phyloP scores from a whole-genome alignment of 2,113 vertebrate species.

The Pelecanus crispus region DNA sequence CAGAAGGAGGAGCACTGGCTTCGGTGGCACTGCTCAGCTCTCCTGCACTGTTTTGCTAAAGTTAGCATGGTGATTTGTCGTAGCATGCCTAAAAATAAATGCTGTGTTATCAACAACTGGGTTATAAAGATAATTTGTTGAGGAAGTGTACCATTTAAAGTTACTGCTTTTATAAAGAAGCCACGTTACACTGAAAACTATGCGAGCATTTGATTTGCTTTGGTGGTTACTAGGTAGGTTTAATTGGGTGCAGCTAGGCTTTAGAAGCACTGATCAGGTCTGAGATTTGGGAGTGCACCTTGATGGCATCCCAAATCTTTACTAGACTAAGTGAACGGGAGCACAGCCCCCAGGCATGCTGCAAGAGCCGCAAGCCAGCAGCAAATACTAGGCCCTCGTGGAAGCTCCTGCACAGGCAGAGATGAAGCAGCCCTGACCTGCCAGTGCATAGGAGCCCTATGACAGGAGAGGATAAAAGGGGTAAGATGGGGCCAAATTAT shows the following conservation, averaged over 20 bases:
- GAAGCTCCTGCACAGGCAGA: background rate
- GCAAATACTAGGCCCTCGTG: background rate
- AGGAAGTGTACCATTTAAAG: background rate
- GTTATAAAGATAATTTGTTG: background rate
- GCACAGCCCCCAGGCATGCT: background rate
- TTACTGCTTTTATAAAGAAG: background rate
- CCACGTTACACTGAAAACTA: accelerated
- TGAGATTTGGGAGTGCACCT: background rate
- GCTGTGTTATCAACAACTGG: background rate
- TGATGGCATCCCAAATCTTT: accelerated
- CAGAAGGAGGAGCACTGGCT: background rate
- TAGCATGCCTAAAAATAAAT: background rate
- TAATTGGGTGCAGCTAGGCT: background rate
- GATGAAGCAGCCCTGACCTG: background rate
- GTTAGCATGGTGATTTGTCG: background rate
- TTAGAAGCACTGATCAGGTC: background rate
- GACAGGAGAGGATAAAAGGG: background rate
- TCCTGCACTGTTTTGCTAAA: background rate
- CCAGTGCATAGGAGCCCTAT: background rate
- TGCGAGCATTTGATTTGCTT: background rate
- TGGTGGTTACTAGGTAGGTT: background rate
- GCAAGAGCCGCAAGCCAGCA: background rate
- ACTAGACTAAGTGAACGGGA: background rate
- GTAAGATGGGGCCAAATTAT: background rate
- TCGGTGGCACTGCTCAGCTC: background rate